phyloP scores from a whole-genome alignment of 2,888 invertebrate species.

The Melanotus villosus region DNA sequence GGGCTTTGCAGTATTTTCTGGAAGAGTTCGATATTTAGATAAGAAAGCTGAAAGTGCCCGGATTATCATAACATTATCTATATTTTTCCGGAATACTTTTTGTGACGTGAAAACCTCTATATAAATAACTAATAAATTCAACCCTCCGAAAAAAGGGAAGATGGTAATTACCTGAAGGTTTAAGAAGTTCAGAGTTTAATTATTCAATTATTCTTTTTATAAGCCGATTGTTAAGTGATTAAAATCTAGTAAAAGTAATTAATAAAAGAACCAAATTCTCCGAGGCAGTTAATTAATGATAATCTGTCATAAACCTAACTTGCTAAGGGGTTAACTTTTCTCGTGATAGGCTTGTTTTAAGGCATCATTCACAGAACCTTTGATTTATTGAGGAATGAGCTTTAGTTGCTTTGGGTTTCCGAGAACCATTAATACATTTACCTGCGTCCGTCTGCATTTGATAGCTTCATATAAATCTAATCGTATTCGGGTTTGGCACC shows the following conservation, averaged over 20 bases:
- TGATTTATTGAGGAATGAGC: conserved; percentile 17
- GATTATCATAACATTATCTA: conserved; percentile 13
- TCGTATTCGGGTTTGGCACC: conserved; percentile 28
- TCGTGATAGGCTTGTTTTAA: conserved; percentile 12
- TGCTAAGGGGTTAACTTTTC: conserved; percentile 12
- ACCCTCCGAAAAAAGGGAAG: background rate
- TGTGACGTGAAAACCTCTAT: background rate
- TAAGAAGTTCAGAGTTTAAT: too few species aligned
- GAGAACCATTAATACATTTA: conserved; percentile 22
- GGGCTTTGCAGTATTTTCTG: background rate
- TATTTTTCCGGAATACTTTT: conserved; percentile 5
- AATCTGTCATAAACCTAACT: conserved; percentile 1
- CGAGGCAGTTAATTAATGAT: conserved; percentile 3
- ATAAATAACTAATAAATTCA: background rate
- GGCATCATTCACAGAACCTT: background rate
- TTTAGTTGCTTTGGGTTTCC: background rate
- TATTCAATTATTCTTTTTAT: background rate
- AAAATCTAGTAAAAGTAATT: background rate
- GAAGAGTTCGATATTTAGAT: background rate
- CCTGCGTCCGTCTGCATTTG: conserved; percentile 2
- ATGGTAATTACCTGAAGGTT: too few species aligned
- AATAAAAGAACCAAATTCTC: too few species aligned
- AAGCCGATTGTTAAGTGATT: too few species aligned
- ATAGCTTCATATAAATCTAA: conserved; percentile 25
- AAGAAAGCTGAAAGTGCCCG: background rate